phyloP scores from a whole-genome alignment of 2,888 invertebrate species.

The Leptinotarsa juncta region DNA sequence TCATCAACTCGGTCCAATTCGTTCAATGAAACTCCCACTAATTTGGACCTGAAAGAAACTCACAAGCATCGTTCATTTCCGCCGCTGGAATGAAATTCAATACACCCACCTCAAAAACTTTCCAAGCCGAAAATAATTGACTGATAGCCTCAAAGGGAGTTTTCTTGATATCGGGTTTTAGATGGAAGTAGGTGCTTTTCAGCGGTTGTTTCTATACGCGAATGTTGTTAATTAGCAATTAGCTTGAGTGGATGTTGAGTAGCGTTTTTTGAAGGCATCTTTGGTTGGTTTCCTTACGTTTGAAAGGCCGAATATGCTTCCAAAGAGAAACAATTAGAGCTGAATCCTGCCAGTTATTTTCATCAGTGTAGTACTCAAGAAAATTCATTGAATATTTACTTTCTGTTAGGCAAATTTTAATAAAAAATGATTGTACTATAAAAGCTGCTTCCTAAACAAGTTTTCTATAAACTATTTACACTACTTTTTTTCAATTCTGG shows the following conservation, averaged over 20 bases:
- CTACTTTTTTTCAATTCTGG: too few relatives aligned
- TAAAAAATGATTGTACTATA: too few relatives aligned
- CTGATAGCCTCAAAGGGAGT: not conserved
- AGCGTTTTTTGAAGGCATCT: too few relatives aligned
- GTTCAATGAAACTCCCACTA: not conserved
- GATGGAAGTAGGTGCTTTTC: not conserved
- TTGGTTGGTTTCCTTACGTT: too few relatives aligned
- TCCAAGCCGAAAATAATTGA: not conserved
- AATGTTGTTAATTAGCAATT: not conserved
- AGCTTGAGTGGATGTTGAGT: not conserved
- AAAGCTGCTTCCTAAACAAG: too few relatives aligned
- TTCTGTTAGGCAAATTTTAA: too few relatives aligned
- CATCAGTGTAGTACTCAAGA: too few relatives aligned
- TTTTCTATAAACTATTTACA: too few relatives aligned
- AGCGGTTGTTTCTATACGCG: not conserved
- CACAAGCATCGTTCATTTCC: not conserved
- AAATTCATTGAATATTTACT: too few relatives aligned
- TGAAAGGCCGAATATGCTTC: too few relatives aligned
- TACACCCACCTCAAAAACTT: slow-evolving; percentile 3
- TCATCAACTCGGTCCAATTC: not conserved
- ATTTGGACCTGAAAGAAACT: not conserved
- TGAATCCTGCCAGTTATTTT: too few relatives aligned
- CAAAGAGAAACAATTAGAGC: too few relatives aligned
- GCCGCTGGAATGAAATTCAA: not conserved
- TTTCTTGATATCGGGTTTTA: not conserved